phyloP scores from a whole-genome alignment of 2,113 vertebrate species.

The Chinchilla lanigera region DNA sequence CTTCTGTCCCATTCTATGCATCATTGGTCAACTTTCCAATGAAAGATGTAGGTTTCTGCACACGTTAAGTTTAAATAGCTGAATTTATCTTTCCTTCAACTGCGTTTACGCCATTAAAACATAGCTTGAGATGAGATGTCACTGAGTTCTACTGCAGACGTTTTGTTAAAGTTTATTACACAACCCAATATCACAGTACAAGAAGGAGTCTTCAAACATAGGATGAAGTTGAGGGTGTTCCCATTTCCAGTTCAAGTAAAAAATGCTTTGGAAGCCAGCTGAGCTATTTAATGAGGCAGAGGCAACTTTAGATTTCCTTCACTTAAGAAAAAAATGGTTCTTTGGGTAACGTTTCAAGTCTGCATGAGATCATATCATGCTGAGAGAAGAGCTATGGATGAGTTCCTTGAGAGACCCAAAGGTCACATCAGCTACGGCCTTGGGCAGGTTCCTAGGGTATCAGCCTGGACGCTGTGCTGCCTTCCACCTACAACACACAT shows the following conservation, averaged over 20 bases:
- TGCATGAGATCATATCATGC: background rate
- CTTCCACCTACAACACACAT: background rate
- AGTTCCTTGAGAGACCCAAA: background rate
- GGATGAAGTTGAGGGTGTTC: background rate
- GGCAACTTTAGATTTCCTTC: background rate
- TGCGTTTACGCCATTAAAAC: background rate
- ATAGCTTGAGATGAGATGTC: background rate
- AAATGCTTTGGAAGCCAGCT: constrained; percentile 4
- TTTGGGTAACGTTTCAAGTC: background rate
- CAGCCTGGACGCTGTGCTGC: too few relatives aligned
- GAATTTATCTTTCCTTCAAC: background rate
- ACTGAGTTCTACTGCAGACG: background rate
- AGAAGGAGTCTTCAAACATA: background rate
- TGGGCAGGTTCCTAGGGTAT: too few relatives aligned
- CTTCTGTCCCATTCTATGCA: background rate
- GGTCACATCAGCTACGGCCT: background rate
- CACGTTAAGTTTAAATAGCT: background rate
- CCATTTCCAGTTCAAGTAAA: background rate
- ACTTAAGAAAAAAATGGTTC: background rate
- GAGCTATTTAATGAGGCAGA: constrained; percentile 41
- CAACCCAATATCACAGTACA: background rate
- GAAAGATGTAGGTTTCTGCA: background rate
- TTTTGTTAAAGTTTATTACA: constrained; percentile 11
- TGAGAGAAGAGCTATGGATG: background rate
- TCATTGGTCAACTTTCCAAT: background rate